These are phyloP conservation scores for Leptarthrus brevirostris DNA, from an alignment of 2,888 invertebrate species.

Conservation along the genomic window DNA sequence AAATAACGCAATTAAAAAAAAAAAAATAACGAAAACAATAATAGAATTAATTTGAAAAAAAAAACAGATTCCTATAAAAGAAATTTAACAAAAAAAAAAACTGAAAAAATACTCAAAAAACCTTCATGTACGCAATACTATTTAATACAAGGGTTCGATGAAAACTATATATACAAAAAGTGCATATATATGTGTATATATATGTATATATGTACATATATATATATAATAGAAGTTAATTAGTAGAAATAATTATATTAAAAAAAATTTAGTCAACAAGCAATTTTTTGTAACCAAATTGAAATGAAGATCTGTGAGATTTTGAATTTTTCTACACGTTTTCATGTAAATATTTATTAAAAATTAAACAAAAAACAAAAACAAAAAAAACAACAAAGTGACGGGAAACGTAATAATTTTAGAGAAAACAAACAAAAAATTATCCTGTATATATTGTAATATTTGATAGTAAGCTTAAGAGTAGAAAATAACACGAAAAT, in stretches of 20 bases:
- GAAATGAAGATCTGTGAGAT: background rate
- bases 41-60: background rate
- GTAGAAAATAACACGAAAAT: too few relatives aligned
- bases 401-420: background rate
- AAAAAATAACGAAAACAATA: background rate
- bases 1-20: too few relatives aligned
- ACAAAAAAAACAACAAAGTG: background rate
- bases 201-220: too few relatives aligned
- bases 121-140: background rate
- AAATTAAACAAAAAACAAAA: background rate
- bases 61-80: background rate
- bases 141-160: background rate
- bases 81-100: too few relatives aligned
- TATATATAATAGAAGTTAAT: too few relatives aligned
- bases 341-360: background rate
- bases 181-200: background rate
- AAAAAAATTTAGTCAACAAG: too few relatives aligned
- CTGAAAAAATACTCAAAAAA: background rate
- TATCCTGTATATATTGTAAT: background rate
- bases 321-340: background rate
- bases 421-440: constrained; percentile 15
- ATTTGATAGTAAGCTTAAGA: background rate
- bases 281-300: background rate
- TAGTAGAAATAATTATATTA: too few relatives aligned
- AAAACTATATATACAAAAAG: background rate